These are phyloP conservation scores for Platanista minor DNA, from an alignment of 2,113 vertebrate genomes.

Conservation along the genomic window DNA sequence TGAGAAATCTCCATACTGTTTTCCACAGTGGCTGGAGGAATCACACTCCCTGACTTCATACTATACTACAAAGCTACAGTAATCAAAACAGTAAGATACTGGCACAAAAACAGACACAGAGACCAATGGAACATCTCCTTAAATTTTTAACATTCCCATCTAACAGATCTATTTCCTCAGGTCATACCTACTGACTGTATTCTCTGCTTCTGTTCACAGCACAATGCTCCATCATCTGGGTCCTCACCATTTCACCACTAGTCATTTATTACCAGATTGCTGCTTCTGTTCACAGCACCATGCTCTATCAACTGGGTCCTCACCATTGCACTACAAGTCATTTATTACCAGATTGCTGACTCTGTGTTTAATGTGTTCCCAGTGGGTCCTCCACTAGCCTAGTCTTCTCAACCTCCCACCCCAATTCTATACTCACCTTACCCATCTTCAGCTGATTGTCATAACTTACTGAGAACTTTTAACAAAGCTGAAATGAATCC, in stretches of 20 bases:
- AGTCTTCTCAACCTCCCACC: not conserved
- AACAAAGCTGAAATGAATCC: not conserved
- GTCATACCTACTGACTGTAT: not conserved
- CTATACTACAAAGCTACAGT: not conserved
- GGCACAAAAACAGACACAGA: not conserved
- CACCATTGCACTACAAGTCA: not conserved
- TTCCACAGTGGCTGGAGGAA: not conserved
- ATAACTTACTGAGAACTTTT: not conserved
- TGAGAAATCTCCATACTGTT: not conserved
- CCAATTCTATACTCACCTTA: not conserved
- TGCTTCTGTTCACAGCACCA: not conserved
- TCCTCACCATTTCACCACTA: too few species aligned
- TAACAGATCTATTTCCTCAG: not conserved
- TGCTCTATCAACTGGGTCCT: fast-evolving
- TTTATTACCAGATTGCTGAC: not conserved
- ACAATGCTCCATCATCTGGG: not conserved
- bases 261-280: not conserved
- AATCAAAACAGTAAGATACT: not conserved
- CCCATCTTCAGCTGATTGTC: not conserved
- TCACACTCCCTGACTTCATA: not conserved
- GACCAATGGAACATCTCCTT: not conserved
- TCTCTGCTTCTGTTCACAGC: not conserved
- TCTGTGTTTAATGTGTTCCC: not conserved
- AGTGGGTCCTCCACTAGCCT: not conserved
- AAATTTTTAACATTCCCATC: not conserved